A percentile compares a stretch with the other conserved stretches of the same genome.
Conservation (phyloP, 2,113 vertebrate genomes). For the Camelus dromedarius region DNA sequence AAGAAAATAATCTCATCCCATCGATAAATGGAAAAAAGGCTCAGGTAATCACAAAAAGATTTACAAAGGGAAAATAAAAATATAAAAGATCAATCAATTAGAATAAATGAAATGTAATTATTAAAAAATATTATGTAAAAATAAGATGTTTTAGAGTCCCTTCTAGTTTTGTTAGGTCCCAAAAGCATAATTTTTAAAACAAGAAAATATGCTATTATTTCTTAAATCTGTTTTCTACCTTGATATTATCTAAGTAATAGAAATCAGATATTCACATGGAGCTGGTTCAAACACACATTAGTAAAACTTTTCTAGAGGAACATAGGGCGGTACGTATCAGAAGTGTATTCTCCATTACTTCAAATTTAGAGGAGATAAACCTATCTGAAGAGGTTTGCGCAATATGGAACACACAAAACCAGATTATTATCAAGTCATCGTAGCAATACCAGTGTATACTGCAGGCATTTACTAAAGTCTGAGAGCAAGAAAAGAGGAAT, state of each 20-base stretch:
- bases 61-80: background rate
- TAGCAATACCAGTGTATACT: background rate
- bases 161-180: background rate
- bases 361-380: background rate
- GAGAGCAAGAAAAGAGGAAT: background rate
- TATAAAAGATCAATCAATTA: background rate
- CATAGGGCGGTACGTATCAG: background rate
- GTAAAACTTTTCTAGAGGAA: background rate
- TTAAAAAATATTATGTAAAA: constrained; percentile 11
- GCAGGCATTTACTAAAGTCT: background rate
- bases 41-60: background rate
- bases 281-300: background rate
- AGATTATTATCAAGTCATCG: background rate
- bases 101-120: constrained; percentile 8
- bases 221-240: constrained; percentile 33
- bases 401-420: background rate
- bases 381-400: background rate
- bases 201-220: constrained; percentile 32
- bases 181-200: background rate
- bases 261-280: background rate
- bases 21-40: background rate
- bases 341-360: background rate
- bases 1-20: background rate
- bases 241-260: background rate
- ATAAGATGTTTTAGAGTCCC: background rate